Evolutionary conservation across 2,888 invertebrate species (phyloP).

Genomic region (Nymphalis c-album): DNA sequence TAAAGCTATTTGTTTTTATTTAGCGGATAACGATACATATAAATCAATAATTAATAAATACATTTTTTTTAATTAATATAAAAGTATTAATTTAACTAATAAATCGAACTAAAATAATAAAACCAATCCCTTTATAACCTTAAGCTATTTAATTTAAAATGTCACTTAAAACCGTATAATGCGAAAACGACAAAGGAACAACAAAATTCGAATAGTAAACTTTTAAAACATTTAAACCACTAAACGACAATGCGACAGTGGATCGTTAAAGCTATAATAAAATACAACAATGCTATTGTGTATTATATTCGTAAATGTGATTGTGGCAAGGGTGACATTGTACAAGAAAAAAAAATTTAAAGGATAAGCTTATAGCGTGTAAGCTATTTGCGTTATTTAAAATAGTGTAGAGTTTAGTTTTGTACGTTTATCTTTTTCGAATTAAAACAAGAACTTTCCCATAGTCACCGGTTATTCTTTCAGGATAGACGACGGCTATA

Average conservation of each 20-base stretch:
- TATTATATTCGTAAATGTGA: conserved; percentile 44
- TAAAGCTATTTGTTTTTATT: too few relatives aligned
- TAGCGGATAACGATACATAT: too few relatives aligned
- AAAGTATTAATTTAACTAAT: not conserved
- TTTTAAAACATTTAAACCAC: conserved; percentile 12
- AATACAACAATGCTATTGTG: conserved; percentile 13
- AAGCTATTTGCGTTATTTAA: too few relatives aligned
- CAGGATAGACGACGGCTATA: too few relatives aligned
- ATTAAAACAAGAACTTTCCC: too few relatives aligned
- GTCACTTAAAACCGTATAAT: conserved; percentile 7
- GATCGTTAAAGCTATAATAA: conserved; percentile 3
- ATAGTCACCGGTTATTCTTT: too few relatives aligned
- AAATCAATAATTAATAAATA: too few relatives aligned
- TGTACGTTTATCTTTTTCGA: too few relatives aligned
- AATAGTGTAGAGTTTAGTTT: too few relatives aligned
- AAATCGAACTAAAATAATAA: not conserved
- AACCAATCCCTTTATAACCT: not conserved
- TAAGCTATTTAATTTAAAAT: not conserved
- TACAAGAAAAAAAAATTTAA: conserved; percentile 41
- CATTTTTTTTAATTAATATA: not conserved
- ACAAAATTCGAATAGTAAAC: conserved; percentile 6
- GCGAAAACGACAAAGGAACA: conserved; percentile 8
- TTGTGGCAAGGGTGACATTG: conserved; percentile 56
- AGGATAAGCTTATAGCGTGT: conserved; percentile 31
- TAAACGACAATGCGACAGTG: conserved; percentile 13